Evolutionary conservation across 2,888 invertebrate species (phyloP), one percentile per base, ranked within the genome.

Genomic region (Bellardia pandia): DNA sequence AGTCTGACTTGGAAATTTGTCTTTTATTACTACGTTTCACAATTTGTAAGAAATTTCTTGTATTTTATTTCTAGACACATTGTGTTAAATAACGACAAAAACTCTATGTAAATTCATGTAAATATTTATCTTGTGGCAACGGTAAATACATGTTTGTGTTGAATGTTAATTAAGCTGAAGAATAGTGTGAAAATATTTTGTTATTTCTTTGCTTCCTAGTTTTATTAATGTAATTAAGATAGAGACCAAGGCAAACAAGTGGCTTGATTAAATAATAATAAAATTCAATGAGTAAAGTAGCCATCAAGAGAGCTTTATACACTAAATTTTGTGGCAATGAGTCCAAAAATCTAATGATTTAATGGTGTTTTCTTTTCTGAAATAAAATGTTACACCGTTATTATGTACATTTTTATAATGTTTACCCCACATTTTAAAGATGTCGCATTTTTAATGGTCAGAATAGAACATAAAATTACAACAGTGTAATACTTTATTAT

Each of bases 91-190:
- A 53, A n/a, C n/a, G 33, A 40, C 13, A 68, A 72, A n/a, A 33
- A 62, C n/a, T 76, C 51, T 75, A 62, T 84, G 71, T 48, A 68
- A 84, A 86, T 84, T 72, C 37, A 72, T 71, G 76, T 66, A 86
- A 84, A 86, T 84, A 86, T 86, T 81, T 84, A 56, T 66, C 66
- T 84, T 71, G 79, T 62, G 76, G 68, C 45, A 84, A 78, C 79
- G 76, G 66, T 77, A 62, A 75, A 75, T 86, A 76, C 7, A 16
- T 53, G 40, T 58, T 81, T 37, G 62, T 86, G 79, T 58, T 84
- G 86, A 72, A 77, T 81, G 68, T 81, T 86, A 86, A 84, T 86
- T 86, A 84, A 60, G 68, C 42, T 83, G 23, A 78, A 77, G 69
- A 81, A 76, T 62, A 62, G 75, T 75, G 79, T 85, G 79, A 79